Conservation (phyloP, 2,888 invertebrate species). For the Hypomecis atomaria region DNA sequence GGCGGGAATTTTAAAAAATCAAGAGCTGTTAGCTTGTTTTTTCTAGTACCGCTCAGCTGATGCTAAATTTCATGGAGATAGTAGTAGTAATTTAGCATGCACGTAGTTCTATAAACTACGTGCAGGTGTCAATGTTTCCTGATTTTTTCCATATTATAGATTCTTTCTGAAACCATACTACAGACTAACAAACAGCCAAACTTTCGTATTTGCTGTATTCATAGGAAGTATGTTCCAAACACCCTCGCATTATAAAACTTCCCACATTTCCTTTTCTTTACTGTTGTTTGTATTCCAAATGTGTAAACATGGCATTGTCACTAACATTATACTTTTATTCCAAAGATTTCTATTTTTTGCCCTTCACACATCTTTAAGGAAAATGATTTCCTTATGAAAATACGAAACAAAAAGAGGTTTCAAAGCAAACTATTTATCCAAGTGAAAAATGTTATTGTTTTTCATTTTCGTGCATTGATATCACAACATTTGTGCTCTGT, state of each 20-base stretch:
- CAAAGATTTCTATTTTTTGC: conserved; percentile 46
- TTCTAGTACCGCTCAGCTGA: too few relatives aligned
- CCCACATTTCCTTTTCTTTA: conserved; percentile 35
- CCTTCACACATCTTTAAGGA: conserved; percentile 35
- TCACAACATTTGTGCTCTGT: too few relatives aligned
- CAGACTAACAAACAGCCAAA: conserved; percentile 1
- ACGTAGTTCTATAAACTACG: too few relatives aligned
- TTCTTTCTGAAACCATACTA: background rate
- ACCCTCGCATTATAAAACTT: conserved; percentile 26
- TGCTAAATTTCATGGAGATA: too few relatives aligned
- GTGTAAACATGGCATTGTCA: conserved; percentile 47
- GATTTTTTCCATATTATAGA: background rate
- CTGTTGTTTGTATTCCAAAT: conserved; percentile 50
- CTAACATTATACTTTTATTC: conserved; percentile 21
- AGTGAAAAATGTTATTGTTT: conserved; percentile 16
- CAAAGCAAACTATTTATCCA: conserved; percentile 3
- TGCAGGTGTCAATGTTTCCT: too few relatives aligned
- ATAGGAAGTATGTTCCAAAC: conserved; percentile 8
- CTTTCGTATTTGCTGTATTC: conserved; percentile 5
- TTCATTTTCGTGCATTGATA: background rate
- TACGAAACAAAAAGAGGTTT: conserved; percentile 15
- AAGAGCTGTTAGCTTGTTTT: too few relatives aligned
- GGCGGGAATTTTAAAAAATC: too few relatives aligned
- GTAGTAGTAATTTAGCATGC: too few relatives aligned
- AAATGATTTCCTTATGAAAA: conserved; percentile 15